Conservation (phyloP, 2,113 vertebrate species). For the Lepus europaeus region DNA sequence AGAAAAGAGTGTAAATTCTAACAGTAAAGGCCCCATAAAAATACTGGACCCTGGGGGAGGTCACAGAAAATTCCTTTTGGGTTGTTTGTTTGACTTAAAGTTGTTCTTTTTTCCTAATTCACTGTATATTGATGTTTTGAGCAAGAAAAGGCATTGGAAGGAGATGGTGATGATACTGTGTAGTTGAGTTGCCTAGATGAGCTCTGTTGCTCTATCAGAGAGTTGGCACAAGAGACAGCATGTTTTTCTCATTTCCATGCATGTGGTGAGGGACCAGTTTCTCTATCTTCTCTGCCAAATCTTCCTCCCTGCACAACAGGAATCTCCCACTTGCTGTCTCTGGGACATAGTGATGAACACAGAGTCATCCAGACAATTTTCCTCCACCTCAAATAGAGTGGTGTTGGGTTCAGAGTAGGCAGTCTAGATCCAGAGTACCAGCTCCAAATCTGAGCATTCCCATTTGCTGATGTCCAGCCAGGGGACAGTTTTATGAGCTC, state of each 20-base stretch:
- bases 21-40: background rate
- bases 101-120: constrained; percentile 14
- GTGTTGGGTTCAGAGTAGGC: accelerated
- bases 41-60: background rate
- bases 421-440: background rate
- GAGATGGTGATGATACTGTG: no score
- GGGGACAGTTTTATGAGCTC: background rate
- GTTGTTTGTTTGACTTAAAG: background rate
- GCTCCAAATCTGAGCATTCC: background rate
- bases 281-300: background rate
- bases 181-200: accelerated
- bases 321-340: background rate
- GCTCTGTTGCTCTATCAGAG: background rate
- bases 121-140: background rate
- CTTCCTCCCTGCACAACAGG: background rate
- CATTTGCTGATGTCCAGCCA: background rate
- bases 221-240: background rate
- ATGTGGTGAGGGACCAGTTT: background rate
- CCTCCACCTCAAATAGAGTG: background rate
- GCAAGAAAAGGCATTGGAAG: background rate
- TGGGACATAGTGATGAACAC: accelerated
- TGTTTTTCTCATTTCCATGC: background rate
- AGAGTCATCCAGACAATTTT: background rate
- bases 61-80: background rate
- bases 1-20: background rate